Conservation (phyloP, 2,797 vertebrate genomes). For the Miichthys miiuy region DNA sequence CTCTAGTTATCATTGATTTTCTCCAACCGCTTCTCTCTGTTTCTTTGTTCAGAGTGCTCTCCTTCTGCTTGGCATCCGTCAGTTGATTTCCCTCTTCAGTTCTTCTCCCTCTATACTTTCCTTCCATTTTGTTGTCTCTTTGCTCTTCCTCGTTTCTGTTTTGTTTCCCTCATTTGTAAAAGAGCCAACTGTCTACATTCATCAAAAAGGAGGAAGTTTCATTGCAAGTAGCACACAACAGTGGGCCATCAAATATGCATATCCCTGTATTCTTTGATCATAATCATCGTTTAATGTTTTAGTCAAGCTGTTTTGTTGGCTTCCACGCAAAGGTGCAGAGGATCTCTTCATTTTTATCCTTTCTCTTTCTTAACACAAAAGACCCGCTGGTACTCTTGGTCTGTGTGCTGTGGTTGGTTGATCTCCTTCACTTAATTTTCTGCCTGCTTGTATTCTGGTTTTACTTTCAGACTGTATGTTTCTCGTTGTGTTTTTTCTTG, state of each 20-base stretch:
- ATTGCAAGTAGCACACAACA: constrained; percentile 20
- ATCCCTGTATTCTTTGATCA: constrained; percentile 70
- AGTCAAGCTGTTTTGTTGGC: constrained; percentile 56
- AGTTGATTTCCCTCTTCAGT: constrained; percentile 27
- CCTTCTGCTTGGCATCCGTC: constrained; percentile 34
- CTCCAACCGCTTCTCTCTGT: neutral
- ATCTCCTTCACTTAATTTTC: constrained; percentile 48
- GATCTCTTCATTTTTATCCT: constrained; percentile 55
- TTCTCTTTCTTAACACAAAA: constrained; percentile 27
- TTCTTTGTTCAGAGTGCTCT: constrained; percentile 31
- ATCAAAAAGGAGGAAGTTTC: constrained; percentile 54
- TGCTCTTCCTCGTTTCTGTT: constrained; percentile 51
- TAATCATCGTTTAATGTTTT: constrained; percentile 64
- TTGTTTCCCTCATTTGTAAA: constrained; percentile 62
- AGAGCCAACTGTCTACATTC: constrained; percentile 64
- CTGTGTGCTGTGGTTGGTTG: constrained; percentile 45
- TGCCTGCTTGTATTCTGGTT: constrained; percentile 34
- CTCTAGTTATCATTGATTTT: constrained; percentile 52
- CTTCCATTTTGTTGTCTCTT: constrained; percentile 53
- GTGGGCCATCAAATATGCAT: constrained; percentile 75
- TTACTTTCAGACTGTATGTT: constrained; percentile 25
- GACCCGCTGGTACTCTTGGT: constrained; percentile 31
- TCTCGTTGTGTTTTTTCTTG: constrained; percentile 24
- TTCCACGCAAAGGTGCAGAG: constrained; percentile 38
- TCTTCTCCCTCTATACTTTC: constrained; percentile 22